Evolutionary conservation across 2,888 invertebrate genomes (phyloP), one percentile per base, ranked within the genome.

Genomic region (Cabera pusaria): DNA sequence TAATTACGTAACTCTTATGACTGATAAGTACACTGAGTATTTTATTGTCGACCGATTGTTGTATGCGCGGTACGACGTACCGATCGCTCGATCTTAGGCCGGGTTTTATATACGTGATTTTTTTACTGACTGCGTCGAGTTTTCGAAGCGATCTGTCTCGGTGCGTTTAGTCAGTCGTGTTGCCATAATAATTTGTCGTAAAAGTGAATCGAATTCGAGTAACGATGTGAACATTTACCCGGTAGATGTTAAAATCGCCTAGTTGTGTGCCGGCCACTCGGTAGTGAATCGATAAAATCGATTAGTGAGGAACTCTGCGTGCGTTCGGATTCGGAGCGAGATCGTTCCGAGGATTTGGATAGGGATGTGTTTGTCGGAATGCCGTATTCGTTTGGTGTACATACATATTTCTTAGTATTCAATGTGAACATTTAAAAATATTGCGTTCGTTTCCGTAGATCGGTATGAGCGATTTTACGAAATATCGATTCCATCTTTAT

Each of bases 1-100:
- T 52, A 49, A 55, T 52, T 60, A 65, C 57, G 55, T 64, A 63
- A 59, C 52, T 73, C 62, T 69, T 73, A 74, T 72, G 76, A 77
- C 77, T 75, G 78, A 76, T 73, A 71, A 75, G 76, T 79, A 80
- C 76, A 78, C 63, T 67, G 63, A 59, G 54, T 66, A 49, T 57
- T 63, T 47, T 59, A 55, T 54, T 49, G 46, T 52, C 50, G 31
- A 36, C 35, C 66, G 57, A 64, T 65, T 60, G 52, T 61, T 67
- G 44, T 46, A 20, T 24, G 34, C 37, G 31, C 11, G 22, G 46
- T 49, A 45, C 43, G 17, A 22, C 35, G 46, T 51, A 48, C 33
- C 39, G 16, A 14, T 3, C 14, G 25, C 25, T 34, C 24, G 44
- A 35, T 35, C 36, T 43, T 47, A 43, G 39, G 33, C 22, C 44